phyloP scores from a whole-genome alignment of 2,113 vertebrate species.

The Nymphicus hollandicus region DNA sequence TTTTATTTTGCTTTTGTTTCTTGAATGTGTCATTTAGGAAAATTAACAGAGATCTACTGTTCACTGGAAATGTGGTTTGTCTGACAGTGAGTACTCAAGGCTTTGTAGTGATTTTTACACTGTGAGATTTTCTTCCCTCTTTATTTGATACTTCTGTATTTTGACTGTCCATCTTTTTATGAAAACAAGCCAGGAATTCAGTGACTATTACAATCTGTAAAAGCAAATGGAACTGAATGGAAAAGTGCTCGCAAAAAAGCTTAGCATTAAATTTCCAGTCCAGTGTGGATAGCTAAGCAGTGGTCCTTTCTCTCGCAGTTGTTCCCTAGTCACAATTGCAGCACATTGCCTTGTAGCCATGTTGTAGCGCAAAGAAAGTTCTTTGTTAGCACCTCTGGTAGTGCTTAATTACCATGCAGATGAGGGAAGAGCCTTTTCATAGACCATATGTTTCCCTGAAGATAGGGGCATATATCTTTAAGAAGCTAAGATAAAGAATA shows the following conservation, averaged over 20 bases:
- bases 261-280: not conserved
- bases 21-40: conserved; percentile 62
- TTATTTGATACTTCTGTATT: not conserved
- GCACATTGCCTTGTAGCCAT: not conserved
- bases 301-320: not conserved
- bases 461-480: not conserved
- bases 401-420: not conserved
- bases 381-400: not conserved
- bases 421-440: not conserved
- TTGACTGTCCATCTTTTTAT: not conserved
- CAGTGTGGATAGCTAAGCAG: not conserved
- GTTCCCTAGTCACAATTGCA: rapidly evolving
- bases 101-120: not conserved
- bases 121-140: not conserved
- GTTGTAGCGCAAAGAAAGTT: not conserved
- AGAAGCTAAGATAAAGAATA: not conserved
- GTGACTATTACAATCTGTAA: not conserved
- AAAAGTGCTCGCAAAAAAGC: not conserved
- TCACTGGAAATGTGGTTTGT: not conserved
- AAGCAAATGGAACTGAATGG: not conserved
- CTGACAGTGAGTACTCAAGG: not conserved
- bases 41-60: conserved; percentile 40
- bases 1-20: conserved; percentile 68
- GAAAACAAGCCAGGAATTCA: not conserved
- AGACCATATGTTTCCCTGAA: not conserved